Base-by-base conservation (phyloP, 2,113 vertebrate species). In the Microtus oregoni region DNA sequence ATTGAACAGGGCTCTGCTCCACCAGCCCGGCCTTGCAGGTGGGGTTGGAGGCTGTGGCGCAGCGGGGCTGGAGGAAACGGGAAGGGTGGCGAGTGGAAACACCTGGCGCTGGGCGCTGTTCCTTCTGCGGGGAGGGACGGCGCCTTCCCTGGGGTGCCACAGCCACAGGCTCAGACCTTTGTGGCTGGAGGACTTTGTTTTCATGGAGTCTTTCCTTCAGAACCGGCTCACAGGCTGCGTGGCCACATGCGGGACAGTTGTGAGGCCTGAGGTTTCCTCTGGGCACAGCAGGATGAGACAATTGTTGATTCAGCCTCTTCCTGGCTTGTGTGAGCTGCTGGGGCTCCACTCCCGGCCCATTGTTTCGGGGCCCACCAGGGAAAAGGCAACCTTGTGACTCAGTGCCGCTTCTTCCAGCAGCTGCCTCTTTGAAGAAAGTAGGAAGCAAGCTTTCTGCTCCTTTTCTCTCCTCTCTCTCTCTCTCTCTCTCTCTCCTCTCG, bases 221-320 rank as follows among this genome's bases (percentile, higher is more conserved):
- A 70, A 5, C 30, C 4, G 1, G 32, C 1, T 4, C 15, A 19
- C 17, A 35, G 44, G 28, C 38, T 12, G 3, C 22, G 30, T n/a
- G 19, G 41, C 82, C 32, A 11, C 67, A 24, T 0, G 67, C 24
- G 0, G 55, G 65, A n/a, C 41, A 30, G 86, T 87, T 38, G 32
- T 38, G 68, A 32, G 86, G 67, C 20, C 55, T 35, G 41, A 82
- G 41, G 67, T 47, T 35, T 86, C 88, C 78, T 93, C 70, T 72
- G 63, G 35, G 44, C 14, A 44, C 1, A 72, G 93, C 91, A 96
- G 93, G 61, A 93, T 58, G 83, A 91, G 85, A 86, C 82, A 47
- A 82, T 52, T n/a, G 94, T 89, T 73, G 55, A 72, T 77, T 89
- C 96, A 93, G 91, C 87, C 75, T 91, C 92, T 96, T 97, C 97